Evolutionary conservation across 1,140 invertebrate genomes (phyloP).

Genomic region (Mamestra configurata): DNA sequence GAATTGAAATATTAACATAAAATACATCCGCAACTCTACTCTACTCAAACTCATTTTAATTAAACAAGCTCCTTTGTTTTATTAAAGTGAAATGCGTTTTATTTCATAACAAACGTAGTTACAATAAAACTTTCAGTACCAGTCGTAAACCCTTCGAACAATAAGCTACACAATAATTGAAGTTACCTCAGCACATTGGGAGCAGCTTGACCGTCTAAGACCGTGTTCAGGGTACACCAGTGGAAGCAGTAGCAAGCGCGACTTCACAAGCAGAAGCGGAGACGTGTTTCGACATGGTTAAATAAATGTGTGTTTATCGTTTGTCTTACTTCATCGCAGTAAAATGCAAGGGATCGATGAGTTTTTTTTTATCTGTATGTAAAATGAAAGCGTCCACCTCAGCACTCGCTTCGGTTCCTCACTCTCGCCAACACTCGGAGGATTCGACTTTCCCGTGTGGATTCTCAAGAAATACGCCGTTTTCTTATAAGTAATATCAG

Average conservation of each 20-base stretch:
- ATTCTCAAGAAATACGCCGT: constrained; percentile 9
- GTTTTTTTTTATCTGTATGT: too few species aligned
- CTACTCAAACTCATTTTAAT: background rate
- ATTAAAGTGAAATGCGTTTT: background rate
- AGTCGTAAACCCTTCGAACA: background rate
- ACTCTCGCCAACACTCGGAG: background rate
- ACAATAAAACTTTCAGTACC: constrained; percentile 1
- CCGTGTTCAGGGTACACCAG: background rate
- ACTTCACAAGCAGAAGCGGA: background rate
- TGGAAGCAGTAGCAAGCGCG: background rate
- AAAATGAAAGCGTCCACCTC: background rate
- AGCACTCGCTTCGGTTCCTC: too few species aligned
- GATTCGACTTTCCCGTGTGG: background rate
- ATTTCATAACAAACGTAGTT: constrained; percentile 3
- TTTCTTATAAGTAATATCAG: constrained; percentile 19
- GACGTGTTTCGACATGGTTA: too few species aligned
- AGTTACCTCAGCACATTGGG: constrained; percentile 7
- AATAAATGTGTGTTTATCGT: too few species aligned
- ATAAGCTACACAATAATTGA: constrained; percentile 17
- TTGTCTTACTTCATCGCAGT: too few species aligned
- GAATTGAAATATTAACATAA: too few species aligned
- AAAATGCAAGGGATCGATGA: too few species aligned
- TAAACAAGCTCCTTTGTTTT: background rate
- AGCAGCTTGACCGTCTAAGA: background rate
- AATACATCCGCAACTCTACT: background rate